Evolutionary conservation across 2,797 vertebrate species (phyloP).

Genomic region (Carcharodon carcharias): DNA sequence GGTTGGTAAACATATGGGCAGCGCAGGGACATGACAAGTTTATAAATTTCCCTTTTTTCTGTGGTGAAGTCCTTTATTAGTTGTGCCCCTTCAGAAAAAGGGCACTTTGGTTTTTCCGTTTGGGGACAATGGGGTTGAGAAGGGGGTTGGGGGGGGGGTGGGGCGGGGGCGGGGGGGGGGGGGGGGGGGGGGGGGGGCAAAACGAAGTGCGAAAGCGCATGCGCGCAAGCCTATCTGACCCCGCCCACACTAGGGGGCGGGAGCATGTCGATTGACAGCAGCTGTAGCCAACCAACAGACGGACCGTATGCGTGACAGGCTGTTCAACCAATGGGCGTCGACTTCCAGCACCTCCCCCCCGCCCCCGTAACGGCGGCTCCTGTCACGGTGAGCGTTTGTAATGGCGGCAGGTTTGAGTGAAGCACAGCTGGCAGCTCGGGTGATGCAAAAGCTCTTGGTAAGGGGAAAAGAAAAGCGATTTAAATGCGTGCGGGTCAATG

Average conservation of each 20-base stretch:
- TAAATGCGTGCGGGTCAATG: background rate
- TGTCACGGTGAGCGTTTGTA: background rate
- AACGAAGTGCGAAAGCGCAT: background rate
- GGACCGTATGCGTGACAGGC: background rate
- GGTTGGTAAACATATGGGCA: background rate
- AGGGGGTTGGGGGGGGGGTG: no score
- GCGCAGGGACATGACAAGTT: background rate
- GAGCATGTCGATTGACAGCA: background rate
- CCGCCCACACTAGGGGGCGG: background rate
- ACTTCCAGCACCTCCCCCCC: no score
- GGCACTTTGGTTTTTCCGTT: background rate
- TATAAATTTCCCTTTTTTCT: background rate
- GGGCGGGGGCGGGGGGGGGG: no score
- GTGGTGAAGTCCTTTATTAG: background rate
- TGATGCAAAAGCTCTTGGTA: background rate
- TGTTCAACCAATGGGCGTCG: background rate
- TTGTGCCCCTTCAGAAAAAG: no score
- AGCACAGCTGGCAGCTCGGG: background rate
- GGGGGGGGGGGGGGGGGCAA: no score
- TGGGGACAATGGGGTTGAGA: background rate
- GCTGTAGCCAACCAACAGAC: background rate
- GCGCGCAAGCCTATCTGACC: background rate
- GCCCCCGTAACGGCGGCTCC: background rate
- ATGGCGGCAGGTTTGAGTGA: conserved; percentile 21
- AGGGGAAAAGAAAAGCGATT: background rate